Evolutionary conservation across 2,797 vertebrate species (phyloP).

Genomic region (Sebastes hubbsi): DNA sequence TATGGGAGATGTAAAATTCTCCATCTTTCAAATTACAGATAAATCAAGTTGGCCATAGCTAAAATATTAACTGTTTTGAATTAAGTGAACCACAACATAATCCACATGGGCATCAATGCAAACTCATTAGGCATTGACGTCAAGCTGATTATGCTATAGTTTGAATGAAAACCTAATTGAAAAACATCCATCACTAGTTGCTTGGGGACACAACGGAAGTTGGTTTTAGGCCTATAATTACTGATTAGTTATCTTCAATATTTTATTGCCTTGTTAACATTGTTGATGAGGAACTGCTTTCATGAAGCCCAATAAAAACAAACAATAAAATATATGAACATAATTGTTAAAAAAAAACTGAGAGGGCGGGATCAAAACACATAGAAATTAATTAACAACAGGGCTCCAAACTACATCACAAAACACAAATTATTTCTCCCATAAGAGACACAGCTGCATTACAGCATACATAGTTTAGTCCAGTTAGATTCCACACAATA

Average conservation of each 20-base stretch:
- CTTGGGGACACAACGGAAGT: not conserved
- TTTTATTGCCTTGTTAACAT: not conserved
- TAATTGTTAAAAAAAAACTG: not conserved
- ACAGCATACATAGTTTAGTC: not conserved
- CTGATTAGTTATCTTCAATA: not conserved
- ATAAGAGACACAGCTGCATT: not conserved
- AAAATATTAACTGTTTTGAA: not conserved
- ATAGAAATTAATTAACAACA: constrained; percentile 10
- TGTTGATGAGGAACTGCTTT: not conserved
- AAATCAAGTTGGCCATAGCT: not conserved
- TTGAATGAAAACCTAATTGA: not conserved
- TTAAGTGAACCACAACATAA: not conserved
- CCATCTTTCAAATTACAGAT: not conserved
- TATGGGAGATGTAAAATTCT: not conserved
- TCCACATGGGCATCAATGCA: not conserved
- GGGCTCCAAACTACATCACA: not conserved
- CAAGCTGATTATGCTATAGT: not conserved
- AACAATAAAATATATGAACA: not conserved
- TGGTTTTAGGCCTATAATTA: not conserved
- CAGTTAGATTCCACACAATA: not conserved
- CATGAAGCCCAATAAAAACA: not conserved
- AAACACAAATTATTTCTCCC: not conserved
- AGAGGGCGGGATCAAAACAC: not conserved
- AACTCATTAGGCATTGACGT: not conserved
- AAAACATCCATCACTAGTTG: not conserved